These are phyloP conservation scores for Toxonevra muliebris DNA, from an alignment of 2,888 invertebrate genomes.

Conservation along the genomic window DNA sequence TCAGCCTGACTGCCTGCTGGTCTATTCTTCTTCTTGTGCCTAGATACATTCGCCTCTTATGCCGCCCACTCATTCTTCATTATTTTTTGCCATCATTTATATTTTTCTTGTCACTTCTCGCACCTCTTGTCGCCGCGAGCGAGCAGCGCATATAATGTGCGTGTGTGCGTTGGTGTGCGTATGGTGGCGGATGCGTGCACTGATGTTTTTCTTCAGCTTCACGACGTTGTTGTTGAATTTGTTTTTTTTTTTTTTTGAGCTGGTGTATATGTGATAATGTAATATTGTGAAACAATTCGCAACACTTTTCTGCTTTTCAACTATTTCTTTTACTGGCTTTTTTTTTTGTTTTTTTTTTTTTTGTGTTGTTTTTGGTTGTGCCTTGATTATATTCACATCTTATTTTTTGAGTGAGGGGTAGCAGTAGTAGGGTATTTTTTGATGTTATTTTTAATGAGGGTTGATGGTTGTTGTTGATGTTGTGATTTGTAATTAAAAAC, in stretches of 20 bases:
- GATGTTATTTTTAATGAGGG: neutral
- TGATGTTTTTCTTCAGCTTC: too few relatives aligned
- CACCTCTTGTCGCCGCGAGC: conserved; percentile 20
- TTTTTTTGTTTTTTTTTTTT: neutral
- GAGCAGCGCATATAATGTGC: too few relatives aligned
- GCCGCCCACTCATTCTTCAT: conserved; percentile 35
- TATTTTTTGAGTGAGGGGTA: neutral
- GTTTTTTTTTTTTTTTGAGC: neutral
- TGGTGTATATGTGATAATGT: conserved; percentile 2
- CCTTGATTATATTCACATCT: neutral
- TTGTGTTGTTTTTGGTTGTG: neutral
- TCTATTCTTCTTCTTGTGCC: too few relatives aligned
- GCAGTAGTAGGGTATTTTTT: too few relatives aligned
- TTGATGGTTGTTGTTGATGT: neutral
- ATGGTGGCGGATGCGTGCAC: neutral
- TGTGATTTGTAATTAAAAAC: too few relatives aligned
- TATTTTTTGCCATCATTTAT: conserved; percentile 32
- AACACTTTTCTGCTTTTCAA: conserved; percentile 28
- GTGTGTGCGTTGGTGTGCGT: neutral
- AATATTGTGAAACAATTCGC: conserved; percentile 36
- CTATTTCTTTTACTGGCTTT: conserved; percentile 4
- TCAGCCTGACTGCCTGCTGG: neutral
- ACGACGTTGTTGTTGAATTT: too few relatives aligned
- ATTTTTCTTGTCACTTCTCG: conserved; percentile 36
- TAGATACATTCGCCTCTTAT: too few relatives aligned